These are phyloP conservation scores for Tribolium castaneum DNA, from an alignment of 1,140 invertebrate genomes.

Conservation along the genomic window DNA sequence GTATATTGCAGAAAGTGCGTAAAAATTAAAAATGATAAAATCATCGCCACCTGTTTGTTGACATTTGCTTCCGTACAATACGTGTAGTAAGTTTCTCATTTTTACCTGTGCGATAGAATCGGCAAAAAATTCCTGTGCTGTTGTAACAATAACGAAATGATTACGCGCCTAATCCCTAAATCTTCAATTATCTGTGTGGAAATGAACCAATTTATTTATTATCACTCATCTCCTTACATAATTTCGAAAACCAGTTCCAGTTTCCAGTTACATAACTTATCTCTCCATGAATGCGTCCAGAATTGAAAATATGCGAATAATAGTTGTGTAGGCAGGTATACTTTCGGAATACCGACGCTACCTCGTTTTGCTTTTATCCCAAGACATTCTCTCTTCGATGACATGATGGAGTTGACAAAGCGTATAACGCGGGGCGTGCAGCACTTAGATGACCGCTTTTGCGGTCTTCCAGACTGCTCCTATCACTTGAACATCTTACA, in stretches of 20 bases:
- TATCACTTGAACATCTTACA: conserved; percentile 22
- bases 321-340: conserved; percentile 28
- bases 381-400: conserved; percentile 25
- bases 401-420: conserved; percentile 24
- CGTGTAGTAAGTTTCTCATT: too few species aligned
- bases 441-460: conserved; percentile 28
- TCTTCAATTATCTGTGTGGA: background rate
- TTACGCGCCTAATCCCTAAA: background rate
- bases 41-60: too few species aligned
- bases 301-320: conserved; percentile 18
- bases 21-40: too few species aligned
- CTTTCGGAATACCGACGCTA: conserved; percentile 14
- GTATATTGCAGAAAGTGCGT: too few species aligned
- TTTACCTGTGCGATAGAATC: too few species aligned
- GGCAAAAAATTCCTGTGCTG: too few species aligned
- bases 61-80: too few species aligned
- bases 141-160: too few species aligned
- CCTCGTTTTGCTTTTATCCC: conserved; percentile 22
- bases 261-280: background rate
- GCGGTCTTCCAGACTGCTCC: conserved; percentile 17
- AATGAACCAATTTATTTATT: background rate
- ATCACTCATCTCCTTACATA: background rate
- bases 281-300: background rate
- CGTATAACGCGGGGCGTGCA: conserved; percentile 19
- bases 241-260: background rate